A percentile compares a stretch with the other conserved stretches of the same genome.
Conservation (phyloP, 2,888 invertebrate genomes). For the Deroplatys truncata region DNA sequence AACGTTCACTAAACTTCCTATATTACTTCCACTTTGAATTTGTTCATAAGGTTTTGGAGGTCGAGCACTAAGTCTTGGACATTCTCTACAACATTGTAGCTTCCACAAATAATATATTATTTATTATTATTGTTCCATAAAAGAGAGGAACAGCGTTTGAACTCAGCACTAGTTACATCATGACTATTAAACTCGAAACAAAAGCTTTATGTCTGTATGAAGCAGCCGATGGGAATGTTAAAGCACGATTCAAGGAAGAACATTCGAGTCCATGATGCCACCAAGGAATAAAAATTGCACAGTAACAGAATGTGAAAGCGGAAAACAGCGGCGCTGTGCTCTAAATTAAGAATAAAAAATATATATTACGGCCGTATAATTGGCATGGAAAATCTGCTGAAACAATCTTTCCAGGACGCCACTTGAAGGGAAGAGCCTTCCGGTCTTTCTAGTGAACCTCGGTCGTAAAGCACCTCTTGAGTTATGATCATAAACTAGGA, state of each 20-base stretch:
- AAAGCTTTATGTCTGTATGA: background rate
- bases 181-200: background rate
- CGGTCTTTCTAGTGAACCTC: background rate
- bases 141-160: background rate
- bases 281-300: background rate
- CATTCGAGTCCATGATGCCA: background rate
- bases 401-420: background rate
- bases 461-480: background rate
- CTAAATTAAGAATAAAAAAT: background rate
- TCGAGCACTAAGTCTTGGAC: too few relatives aligned
- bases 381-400: background rate
- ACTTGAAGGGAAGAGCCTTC: background rate
- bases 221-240: too few relatives aligned
- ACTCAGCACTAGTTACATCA: background rate
- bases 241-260: too few relatives aligned
- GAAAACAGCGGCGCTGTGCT: background rate
- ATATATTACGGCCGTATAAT: background rate
- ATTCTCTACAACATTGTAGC: too few relatives aligned
- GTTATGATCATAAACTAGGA: background rate
- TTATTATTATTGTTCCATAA: background rate
- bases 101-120: too few relatives aligned
- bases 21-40: too few relatives aligned
- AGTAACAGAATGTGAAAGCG: background rate
- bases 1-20: too few relatives aligned
- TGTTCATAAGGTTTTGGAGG: too few relatives aligned